Conservation (phyloP, 2,888 invertebrate species). For the Rhyacophila evoluta region DNA sequence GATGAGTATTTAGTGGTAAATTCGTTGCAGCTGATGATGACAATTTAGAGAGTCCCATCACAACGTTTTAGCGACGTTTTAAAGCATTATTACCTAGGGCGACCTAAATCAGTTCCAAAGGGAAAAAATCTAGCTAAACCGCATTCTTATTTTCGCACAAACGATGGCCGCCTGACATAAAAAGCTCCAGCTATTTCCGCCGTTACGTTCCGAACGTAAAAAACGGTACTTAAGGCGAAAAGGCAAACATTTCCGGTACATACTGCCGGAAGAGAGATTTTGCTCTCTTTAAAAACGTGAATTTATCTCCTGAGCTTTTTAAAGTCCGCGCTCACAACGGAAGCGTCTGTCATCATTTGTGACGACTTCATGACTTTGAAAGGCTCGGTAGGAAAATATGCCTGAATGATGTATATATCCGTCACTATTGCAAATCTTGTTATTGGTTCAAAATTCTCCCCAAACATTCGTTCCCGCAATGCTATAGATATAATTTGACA, state of each 20-base stretch:
- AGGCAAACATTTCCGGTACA: slow-evolving; percentile 49
- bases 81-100: not conserved
- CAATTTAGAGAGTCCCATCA: too few species aligned
- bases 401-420: too few species aligned
- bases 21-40: too few species aligned
- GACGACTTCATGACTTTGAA: not conserved
- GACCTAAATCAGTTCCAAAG: not conserved
- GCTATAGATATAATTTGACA: too few species aligned
- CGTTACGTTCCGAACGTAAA: slow-evolving; percentile 41
- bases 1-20: too few species aligned
- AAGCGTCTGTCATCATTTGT: not conserved
- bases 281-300: slow-evolving; percentile 3
- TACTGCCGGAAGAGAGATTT: slow-evolving; percentile 38
- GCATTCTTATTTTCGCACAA: slow-evolving; percentile 7
- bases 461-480: too few species aligned
- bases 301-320: not conserved
- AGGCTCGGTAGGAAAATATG: not conserved
- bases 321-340: not conserved
- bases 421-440: too few species aligned
- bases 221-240: slow-evolving; percentile 42
- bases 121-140: not conserved
- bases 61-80: too few species aligned
- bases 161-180: not conserved
- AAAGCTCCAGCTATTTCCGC: slow-evolving; percentile 39
- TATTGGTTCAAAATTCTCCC: too few species aligned